These are phyloP conservation scores for Pachyrhynchus sulphureomaculatus DNA, from an alignment of 1,140 invertebrate genomes.

Conservation along the genomic window DNA sequence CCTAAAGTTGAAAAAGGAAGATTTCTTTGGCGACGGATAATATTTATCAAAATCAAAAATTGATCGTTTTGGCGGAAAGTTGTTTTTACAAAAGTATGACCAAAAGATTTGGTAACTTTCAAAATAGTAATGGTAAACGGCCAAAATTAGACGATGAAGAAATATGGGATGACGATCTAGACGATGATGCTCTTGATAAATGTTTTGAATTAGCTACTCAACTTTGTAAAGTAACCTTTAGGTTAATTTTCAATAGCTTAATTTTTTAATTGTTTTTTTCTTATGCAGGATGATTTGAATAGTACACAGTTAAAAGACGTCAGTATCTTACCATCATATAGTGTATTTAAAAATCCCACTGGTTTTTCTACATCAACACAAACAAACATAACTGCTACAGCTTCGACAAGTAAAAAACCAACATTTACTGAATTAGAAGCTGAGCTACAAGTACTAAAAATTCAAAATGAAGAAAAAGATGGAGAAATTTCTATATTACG, in stretches of 20 bases:
- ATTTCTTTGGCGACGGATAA: too few species aligned
- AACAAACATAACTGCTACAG: slow-evolving; percentile 2
- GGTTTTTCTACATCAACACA: slow-evolving; percentile 37
- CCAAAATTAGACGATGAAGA: slow-evolving; percentile 35
- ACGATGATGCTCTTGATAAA: slow-evolving; percentile 36
- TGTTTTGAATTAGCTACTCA: slow-evolving; percentile 38
- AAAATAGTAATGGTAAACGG: slow-evolving; percentile 31
- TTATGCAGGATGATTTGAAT: slow-evolving; percentile 2
- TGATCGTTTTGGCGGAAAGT: too few species aligned
- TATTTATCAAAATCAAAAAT: too few species aligned
- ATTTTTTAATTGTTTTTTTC: not conserved
- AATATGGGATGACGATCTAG: slow-evolving; percentile 41
- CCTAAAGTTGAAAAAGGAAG: too few species aligned
- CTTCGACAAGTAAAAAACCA: slow-evolving; percentile 1
- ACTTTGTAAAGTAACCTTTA: slow-evolving; percentile 14
- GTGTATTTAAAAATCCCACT: slow-evolving; percentile 33
- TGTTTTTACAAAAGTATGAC: too few species aligned
- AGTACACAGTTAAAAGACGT: not conserved
- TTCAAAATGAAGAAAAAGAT: slow-evolving; percentile 37
- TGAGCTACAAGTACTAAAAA: slow-evolving; percentile 28
- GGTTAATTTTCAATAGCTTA: slow-evolving; percentile 13
- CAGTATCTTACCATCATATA: slow-evolving; percentile 28
- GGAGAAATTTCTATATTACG: slow-evolving; percentile 41
- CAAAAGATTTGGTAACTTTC: slow-evolving; percentile 27
- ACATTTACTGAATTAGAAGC: slow-evolving; percentile 21